phyloP scores from a whole-genome alignment of 2,888 invertebrate species.

The Lithophane semibrunnea region DNA sequence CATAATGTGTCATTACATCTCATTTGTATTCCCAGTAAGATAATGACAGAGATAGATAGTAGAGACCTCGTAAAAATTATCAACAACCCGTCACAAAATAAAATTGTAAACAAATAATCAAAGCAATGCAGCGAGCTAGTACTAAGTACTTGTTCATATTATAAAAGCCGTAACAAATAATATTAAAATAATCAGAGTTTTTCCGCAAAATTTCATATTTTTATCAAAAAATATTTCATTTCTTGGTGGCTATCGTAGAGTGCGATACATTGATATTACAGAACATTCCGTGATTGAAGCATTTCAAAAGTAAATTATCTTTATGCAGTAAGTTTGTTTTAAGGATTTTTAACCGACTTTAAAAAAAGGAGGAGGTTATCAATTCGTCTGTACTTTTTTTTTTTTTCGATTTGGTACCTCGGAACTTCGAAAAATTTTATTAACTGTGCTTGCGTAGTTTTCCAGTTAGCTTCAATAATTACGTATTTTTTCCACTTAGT shows the following conservation, averaged over 20 bases:
- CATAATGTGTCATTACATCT: background rate
- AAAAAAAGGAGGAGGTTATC: no score
- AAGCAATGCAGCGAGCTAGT: background rate
- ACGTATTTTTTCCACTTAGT: no score
- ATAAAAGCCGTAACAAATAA: slow-evolving; percentile 7
- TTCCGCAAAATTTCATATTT: background rate
- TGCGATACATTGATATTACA: background rate
- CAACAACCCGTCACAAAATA: background rate
- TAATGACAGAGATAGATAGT: no score
- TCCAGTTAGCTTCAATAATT: no score
- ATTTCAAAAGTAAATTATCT: background rate
- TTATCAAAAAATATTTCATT: background rate
- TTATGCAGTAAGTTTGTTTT: background rate
- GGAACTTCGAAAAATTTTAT: no score
- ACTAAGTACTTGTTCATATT: background rate
- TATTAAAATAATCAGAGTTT: slow-evolving; percentile 17
- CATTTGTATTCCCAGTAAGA: no score
- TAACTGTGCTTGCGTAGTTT: no score
- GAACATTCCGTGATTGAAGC: background rate
- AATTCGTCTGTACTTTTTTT: no score
- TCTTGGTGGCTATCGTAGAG: background rate
- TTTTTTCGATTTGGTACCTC: no score
- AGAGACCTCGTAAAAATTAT: background rate
- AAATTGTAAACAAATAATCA: background rate
- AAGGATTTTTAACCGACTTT: no score